Percentiles rank a stretch among this genome's conserved stretches.
phyloP scores from a whole-genome alignment of 2,797 vertebrate genomes.

The Vespertilio murinus region DNA sequence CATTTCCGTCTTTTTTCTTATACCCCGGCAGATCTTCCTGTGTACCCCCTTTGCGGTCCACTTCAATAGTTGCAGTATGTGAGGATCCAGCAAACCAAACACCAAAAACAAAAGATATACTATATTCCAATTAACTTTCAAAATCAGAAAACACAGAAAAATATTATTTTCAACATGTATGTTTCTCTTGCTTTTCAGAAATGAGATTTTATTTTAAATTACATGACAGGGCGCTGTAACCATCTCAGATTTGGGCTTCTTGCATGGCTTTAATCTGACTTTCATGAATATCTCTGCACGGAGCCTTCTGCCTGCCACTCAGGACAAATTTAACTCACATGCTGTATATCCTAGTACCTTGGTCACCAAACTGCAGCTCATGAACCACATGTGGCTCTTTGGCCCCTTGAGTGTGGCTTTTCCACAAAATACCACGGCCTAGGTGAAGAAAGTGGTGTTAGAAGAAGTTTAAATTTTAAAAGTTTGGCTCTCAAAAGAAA shows the following conservation, averaged over 20 bases:
- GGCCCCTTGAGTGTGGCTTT: too few relatives aligned
- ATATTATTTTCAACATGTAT: background rate
- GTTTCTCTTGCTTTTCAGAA: conserved; percentile 23
- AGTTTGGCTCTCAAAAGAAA: too few relatives aligned
- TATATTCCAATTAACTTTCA: background rate
- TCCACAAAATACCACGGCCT: too few relatives aligned
- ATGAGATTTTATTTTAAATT: conserved; percentile 17
- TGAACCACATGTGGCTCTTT: too few relatives aligned
- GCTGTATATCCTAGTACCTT: background rate
- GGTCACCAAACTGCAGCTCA: too few relatives aligned
- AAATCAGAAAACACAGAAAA: background rate
- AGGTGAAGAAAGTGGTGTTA: too few relatives aligned
- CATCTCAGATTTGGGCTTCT: background rate
- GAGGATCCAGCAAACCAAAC: background rate
- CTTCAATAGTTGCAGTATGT: background rate
- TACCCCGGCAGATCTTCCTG: background rate
- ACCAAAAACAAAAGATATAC: background rate
- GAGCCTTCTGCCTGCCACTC: accelerated
- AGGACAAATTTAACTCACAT: background rate
- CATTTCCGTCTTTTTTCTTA: background rate
- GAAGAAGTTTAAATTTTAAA: too few relatives aligned
- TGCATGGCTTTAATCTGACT: background rate
- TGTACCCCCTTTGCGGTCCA: too few relatives aligned
- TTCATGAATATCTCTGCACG: background rate
- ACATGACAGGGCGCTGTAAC: background rate